Conservation (phyloP, 1,140 invertebrate genomes). For the Temnothorax nylanderi region DNA sequence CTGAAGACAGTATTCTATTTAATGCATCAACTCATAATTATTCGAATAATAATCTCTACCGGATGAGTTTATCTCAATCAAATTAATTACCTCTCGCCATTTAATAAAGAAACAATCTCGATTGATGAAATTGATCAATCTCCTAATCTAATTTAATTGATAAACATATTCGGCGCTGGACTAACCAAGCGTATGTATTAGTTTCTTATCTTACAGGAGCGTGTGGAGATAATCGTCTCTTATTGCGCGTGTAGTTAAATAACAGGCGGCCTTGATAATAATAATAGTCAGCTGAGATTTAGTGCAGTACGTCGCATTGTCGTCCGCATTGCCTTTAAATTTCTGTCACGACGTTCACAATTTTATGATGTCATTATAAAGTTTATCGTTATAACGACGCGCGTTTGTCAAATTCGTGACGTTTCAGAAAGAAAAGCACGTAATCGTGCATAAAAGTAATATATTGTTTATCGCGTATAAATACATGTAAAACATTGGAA, state of each 20-base stretch:
- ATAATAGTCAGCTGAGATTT: constrained; percentile 21
- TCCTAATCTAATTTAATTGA: not conserved
- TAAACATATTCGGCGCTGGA: not conserved
- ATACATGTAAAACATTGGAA: not conserved
- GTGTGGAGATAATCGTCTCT: not conserved
- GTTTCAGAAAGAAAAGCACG: not conserved
- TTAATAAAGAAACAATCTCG: not conserved
- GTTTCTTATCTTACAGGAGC: not conserved
- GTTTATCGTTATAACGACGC: not conserved
- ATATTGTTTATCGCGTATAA: not conserved
- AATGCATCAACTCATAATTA: not conserved
- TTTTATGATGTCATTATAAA: constrained; percentile 22
- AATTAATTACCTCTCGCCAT: not conserved
- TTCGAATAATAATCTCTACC: not conserved
- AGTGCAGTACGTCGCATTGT: not conserved
- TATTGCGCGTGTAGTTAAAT: constrained; percentile 34
- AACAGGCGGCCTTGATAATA: constrained; percentile 35
- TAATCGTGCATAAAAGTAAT: constrained; percentile 16
- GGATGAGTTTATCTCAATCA: not conserved
- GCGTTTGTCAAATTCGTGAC: not conserved
- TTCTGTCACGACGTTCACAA: not conserved
- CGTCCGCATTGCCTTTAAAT: not conserved
- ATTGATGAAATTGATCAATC: not conserved
- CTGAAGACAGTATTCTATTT: not conserved
- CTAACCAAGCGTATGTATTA: not conserved